These are phyloP conservation scores for Drosophila sordidula DNA, from an alignment of 2,888 invertebrate genomes.

Conservation along the genomic window DNA sequence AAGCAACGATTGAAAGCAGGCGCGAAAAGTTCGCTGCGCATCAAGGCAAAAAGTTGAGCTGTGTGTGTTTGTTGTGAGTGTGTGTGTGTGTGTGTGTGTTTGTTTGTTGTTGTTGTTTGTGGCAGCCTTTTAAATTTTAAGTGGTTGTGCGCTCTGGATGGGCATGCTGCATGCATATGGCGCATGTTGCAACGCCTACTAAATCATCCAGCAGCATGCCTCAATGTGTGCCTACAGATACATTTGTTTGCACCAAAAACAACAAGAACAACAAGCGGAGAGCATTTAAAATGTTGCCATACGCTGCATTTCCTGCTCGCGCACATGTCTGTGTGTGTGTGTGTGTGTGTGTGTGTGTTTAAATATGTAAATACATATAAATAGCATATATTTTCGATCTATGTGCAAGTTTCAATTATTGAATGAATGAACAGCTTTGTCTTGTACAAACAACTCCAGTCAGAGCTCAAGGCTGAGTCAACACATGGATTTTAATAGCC, in stretches of 20 bases:
- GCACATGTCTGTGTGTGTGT: not conserved
- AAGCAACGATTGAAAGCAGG: conserved; percentile 56
- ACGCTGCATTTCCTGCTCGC: conserved; percentile 69
- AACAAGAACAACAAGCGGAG: conserved; percentile 40
- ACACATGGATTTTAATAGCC: conserved; percentile 45
- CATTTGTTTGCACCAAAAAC: conserved; percentile 66
- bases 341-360: not conserved
- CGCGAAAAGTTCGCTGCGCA: conserved; percentile 57
- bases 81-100: conserved; percentile 32
- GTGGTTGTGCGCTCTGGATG: conserved; percentile 57
- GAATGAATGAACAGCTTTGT: conserved; percentile 66
- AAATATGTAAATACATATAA: conserved; percentile 6
- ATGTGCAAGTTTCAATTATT: conserved; percentile 57
- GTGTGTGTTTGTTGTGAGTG: conserved; percentile 24
- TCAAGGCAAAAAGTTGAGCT: conserved; percentile 38
- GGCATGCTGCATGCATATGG: conserved; percentile 80
- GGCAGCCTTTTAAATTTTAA: conserved; percentile 69
- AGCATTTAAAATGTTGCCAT: conserved; percentile 58
- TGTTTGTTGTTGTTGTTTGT: conserved; percentile 41
- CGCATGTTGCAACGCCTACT: conserved; percentile 78
- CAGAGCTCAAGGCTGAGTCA: conserved; percentile 50
- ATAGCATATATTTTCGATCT: conserved; percentile 50
- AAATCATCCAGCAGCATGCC: conserved; percentile 75
- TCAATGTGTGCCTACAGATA: conserved; percentile 59
- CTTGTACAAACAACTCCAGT: conserved; percentile 23